phyloP scores from a whole-genome alignment of 2,113 vertebrate species.

The Axis porcinus region DNA sequence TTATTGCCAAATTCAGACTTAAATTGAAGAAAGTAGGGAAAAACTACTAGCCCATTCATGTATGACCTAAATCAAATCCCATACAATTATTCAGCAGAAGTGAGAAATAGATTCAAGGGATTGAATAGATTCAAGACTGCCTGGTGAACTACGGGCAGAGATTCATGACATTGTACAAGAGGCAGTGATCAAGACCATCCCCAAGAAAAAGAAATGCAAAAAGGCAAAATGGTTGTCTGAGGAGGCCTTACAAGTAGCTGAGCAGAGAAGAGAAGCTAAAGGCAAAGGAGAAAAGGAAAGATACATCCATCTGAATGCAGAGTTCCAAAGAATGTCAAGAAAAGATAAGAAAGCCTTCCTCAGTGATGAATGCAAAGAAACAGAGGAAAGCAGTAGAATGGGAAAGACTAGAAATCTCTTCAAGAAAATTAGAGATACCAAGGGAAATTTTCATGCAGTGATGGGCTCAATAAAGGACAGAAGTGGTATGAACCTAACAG shows the following conservation, averaged over 20 bases:
- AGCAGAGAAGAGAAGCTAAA: neutral
- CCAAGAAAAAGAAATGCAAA: neutral
- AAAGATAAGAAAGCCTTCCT: neutral
- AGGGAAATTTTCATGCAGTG: neutral
- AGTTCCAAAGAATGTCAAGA: neutral
- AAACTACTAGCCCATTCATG: neutral
- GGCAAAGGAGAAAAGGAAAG: neutral
- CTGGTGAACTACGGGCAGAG: neutral
- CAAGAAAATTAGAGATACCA: neutral
- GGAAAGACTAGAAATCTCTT: neutral
- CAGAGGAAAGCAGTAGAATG: neutral
- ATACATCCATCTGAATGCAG: neutral
- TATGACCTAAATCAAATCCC: neutral
- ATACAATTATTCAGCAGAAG: neutral
- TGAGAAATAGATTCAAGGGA: neutral
- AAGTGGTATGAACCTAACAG: neutral
- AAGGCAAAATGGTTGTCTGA: neutral
- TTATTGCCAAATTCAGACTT: neutral
- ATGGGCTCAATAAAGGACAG: neutral
- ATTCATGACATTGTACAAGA: neutral
- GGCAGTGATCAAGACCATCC: neutral
- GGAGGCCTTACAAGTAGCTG: neutral
- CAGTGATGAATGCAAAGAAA: neutral
- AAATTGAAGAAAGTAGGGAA: neutral
- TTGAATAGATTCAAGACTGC: neutral